These are phyloP conservation scores for Acrossocheilus wenchowensis DNA, from an alignment of 2,797 vertebrate genomes.

Conservation along the genomic window DNA sequence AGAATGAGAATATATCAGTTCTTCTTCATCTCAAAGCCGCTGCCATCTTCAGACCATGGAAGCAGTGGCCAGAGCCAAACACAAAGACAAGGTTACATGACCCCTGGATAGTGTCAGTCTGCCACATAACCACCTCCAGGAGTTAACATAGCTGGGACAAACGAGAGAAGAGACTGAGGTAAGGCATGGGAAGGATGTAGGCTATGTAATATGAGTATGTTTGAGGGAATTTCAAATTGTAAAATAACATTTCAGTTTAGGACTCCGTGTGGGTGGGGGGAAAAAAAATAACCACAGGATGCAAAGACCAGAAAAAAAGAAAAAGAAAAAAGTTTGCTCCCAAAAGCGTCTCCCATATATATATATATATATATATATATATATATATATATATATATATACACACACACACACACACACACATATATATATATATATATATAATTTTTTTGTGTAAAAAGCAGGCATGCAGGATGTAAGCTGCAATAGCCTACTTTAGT, in stretches of 20 bases:
- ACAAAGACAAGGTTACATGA: slow-evolving; percentile 63
- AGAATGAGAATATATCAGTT: slow-evolving; percentile 70
- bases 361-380: too few relatives aligned
- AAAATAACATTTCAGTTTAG: slow-evolving; percentile 43
- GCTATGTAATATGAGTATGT: neutral
- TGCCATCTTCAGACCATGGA: slow-evolving; percentile 65
- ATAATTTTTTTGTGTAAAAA: slow-evolving; percentile 23
- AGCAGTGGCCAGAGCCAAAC: slow-evolving; percentile 70
- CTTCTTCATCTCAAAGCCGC: slow-evolving; percentile 61
- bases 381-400: too few relatives aligned
- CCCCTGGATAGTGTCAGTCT: slow-evolving; percentile 54
- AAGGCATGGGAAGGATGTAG: neutral
- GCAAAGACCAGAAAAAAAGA: neutral
- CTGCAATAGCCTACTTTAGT: slow-evolving; percentile 88
- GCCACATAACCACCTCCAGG: slow-evolving; percentile 62
- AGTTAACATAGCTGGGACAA: slow-evolving; percentile 41
- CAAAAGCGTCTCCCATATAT: slow-evolving; percentile 49
- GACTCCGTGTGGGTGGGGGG: slow-evolving; percentile 43
- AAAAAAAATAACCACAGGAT: slow-evolving; percentile 12
- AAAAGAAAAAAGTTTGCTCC: slow-evolving; percentile 1
- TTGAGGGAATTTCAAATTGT: neutral
- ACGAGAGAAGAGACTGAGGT: neutral
- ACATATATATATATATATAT: too few relatives aligned
- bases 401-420: too few relatives aligned
- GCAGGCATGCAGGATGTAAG: slow-evolving; percentile 73